Evolutionary conservation across 2,797 vertebrate genomes (phyloP).

Genomic region (Onychomys leucogaster): DNA sequence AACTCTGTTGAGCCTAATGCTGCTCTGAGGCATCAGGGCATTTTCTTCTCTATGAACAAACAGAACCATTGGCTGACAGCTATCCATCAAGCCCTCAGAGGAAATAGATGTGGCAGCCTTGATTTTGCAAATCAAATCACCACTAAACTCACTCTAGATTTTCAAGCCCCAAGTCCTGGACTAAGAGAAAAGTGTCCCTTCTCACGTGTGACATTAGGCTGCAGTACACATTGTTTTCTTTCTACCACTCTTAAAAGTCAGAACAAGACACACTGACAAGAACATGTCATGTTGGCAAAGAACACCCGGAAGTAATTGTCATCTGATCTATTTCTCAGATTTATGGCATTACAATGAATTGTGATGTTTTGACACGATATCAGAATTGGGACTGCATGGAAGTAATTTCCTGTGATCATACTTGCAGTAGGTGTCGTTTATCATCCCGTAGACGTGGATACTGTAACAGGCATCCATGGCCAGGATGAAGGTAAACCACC

Average conservation of each 20-base stretch:
- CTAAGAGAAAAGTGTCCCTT: constrained; percentile 77
- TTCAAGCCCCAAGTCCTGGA: constrained; percentile 45
- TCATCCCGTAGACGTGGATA: constrained; percentile 98
- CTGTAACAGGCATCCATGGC: constrained; percentile 99
- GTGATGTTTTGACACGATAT: constrained; percentile 88
- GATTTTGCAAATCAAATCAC: constrained; percentile 73
- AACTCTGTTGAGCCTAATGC: constrained; percentile 70
- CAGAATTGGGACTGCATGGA: constrained; percentile 85
- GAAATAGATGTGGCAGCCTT: constrained; percentile 51
- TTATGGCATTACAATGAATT: constrained; percentile 87
- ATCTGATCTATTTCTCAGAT: constrained; percentile 83
- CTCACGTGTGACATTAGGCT: constrained; percentile 76
- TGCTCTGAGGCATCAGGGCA: constrained; percentile 73
- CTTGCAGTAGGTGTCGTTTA: constrained; percentile 99
- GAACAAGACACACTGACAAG: constrained; percentile 83
- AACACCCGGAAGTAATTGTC: constrained; percentile 79
- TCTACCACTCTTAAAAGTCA: constrained; percentile 83
- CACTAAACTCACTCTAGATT: constrained; percentile 38
- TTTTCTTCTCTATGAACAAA: constrained; percentile 78
- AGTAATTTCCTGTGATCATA: constrained; percentile 91
- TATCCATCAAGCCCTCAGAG: constrained; percentile 65
- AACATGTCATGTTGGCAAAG: constrained; percentile 82
- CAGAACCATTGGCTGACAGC: constrained; percentile 36
- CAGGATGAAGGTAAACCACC: constrained; percentile 99
- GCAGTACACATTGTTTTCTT: constrained; percentile 84